These are phyloP conservation scores for Mimas tiliae DNA, from an alignment of 2,888 invertebrate genomes.

Conservation along the genomic window DNA sequence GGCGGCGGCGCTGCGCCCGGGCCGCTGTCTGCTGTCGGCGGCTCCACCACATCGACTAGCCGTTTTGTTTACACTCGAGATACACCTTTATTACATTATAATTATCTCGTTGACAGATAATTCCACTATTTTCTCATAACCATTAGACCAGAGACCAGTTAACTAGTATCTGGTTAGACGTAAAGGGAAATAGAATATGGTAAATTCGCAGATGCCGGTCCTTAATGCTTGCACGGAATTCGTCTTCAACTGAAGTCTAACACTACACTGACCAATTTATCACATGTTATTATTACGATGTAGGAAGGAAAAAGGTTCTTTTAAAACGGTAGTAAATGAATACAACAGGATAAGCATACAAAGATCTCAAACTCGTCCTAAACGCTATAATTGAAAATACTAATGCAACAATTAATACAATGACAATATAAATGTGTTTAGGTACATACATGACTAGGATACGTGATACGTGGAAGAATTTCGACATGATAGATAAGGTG, in stretches of 20 bases:
- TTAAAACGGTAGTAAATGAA: too few species aligned
- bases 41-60: slow-evolving; percentile 61
- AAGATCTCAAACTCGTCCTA: neutral
- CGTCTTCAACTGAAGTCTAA: too few species aligned
- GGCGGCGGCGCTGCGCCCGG: slow-evolving; percentile 41
- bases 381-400: neutral
- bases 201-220: neutral
- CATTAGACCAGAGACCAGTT: too few species aligned
- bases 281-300: neutral
- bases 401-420: neutral
- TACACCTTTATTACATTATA: slow-evolving; percentile 79
- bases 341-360: neutral
- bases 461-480: slow-evolving; percentile 80
- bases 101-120: slow-evolving; percentile 69
- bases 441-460: slow-evolving; percentile 48
- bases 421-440: neutral
- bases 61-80: slow-evolving; percentile 72
- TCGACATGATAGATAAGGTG: slow-evolving; percentile 81
- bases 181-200: neutral
- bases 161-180: too few species aligned
- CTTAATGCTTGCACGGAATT: neutral
- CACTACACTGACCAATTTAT: neutral
- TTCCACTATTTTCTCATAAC: slow-evolving; percentile 53
- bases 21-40: slow-evolving; percentile 66
- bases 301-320: neutral